These are phyloP conservation scores for Euwallacea similis DNA, from an alignment of 1,140 invertebrate species.

Conservation along the genomic window DNA sequence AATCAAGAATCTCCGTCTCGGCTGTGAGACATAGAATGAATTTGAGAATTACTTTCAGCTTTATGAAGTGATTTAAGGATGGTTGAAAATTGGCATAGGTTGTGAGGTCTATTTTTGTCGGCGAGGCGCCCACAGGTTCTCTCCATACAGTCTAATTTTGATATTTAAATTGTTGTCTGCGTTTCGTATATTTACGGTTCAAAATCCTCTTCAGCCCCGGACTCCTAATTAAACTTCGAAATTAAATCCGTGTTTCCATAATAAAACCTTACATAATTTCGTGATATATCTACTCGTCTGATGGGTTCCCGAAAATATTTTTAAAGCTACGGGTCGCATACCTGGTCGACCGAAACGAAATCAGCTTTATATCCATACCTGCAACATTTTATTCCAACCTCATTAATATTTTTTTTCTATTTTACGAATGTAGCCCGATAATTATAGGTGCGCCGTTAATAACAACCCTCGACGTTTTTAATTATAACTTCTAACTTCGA, in stretches of 20 bases:
- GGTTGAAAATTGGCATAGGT: no score
- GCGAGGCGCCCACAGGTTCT: no score
- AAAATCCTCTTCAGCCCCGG: no score
- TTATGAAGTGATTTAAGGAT: no score
- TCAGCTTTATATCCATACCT: constrained; percentile 38
- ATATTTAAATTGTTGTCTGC: no score
- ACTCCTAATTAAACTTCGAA: constrained; percentile 30
- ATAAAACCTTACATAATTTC: constrained; percentile 18
- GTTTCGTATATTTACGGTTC: no score
- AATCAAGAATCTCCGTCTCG: no score
- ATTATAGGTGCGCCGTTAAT: constrained; percentile 38
- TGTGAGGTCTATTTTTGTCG: no score
- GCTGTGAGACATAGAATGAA: no score
- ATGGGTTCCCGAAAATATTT: constrained; percentile 14
- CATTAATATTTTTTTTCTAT: constrained; percentile 40
- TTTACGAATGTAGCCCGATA: constrained; percentile 37
- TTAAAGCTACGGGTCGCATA: constrained; percentile 12
- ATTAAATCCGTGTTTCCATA: constrained; percentile 31
- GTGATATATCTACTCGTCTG: constrained; percentile 28
- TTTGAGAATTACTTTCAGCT: no score
- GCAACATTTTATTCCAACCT: constrained; percentile 34
- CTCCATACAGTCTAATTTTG: no score
- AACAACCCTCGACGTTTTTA: constrained; percentile 37
- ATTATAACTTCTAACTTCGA: constrained; percentile 36
- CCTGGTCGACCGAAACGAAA: constrained; percentile 25